Percentiles rank a stretch among this genome's conserved stretches.
Evolutionary conservation across 2,888 invertebrate genomes (phyloP).

Genomic region (Phalangium opilio): DNA sequence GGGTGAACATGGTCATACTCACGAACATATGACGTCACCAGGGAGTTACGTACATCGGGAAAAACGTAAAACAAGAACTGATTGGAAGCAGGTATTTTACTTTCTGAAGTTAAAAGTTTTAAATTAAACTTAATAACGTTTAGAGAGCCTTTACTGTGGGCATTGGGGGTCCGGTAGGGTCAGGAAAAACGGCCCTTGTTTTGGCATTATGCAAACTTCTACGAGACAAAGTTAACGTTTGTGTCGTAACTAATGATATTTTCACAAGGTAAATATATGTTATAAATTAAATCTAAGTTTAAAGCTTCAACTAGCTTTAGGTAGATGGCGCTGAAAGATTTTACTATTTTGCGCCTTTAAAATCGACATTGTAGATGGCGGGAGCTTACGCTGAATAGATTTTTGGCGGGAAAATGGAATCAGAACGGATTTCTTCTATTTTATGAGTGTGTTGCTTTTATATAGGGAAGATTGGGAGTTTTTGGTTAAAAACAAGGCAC

Average conservation of each 20-base stretch:
- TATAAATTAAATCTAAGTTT: no score
- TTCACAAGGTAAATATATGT: constrained; percentile 27
- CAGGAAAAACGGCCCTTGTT: constrained; percentile 29
- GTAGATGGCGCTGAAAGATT: no score
- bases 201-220: constrained; percentile 25
- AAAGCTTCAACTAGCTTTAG: no score
- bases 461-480: constrained; percentile 31
- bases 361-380: no score
- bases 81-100: constrained; percentile 25
- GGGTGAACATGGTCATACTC: constrained; percentile 27
- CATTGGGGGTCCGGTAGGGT: constrained; percentile 30
- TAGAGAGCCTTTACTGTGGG: constrained; percentile 30
- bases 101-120: neutral
- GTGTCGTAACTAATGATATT: constrained; percentile 31
- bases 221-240: constrained; percentile 24
- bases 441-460: neutral
- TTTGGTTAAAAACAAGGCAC: constrained; percentile 26
- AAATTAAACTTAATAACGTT: constrained; percentile 6
- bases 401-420: no score
- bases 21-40: constrained; percentile 26
- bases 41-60: constrained; percentile 25
- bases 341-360: no score
- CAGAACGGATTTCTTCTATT: neutral
- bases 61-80: constrained; percentile 22
- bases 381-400: no score